Conservation (phyloP, 2,888 invertebrate genomes). For the Copidosoma aretas region DNA sequence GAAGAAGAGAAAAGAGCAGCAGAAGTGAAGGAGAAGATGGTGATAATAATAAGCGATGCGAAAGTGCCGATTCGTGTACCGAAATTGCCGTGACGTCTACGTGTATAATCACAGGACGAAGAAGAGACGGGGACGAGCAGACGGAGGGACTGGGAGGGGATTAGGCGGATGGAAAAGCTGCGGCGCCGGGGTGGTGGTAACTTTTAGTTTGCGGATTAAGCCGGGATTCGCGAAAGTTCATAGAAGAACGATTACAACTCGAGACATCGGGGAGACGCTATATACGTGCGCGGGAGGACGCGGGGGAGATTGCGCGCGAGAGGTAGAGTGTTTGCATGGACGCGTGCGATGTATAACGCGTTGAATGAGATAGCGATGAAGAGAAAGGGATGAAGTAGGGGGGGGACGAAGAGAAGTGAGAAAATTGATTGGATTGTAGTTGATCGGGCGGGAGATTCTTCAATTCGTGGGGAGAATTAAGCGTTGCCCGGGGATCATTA, state of each 20-base stretch:
- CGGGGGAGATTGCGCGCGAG: no score
- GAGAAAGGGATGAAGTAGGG: no score
- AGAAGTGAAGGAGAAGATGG: not conserved
- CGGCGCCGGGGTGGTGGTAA: not conserved
- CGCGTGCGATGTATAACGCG: no score
- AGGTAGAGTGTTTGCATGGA: no score
- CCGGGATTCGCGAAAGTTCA: slow-evolving; percentile 31
- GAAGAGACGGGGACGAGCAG: slow-evolving; percentile 8
- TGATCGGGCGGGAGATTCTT: no score
- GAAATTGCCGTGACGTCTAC: slow-evolving; percentile 14
- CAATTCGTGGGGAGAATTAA: no score
- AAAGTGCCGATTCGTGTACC: slow-evolving; percentile 35
- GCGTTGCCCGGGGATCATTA: no score
- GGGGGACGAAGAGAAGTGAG: no score
- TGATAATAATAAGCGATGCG: slow-evolving; percentile 22
- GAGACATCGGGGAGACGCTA: not conserved
- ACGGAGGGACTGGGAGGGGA: no score
- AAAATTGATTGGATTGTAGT: no score
- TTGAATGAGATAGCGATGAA: no score
- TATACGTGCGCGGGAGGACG: not conserved
- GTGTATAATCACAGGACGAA: not conserved
- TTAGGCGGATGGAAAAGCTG: slow-evolving; percentile 24
- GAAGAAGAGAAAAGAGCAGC: not conserved
- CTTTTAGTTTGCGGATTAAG: slow-evolving; percentile 24
- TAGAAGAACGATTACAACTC: slow-evolving; percentile 28